Evolutionary conservation across 2,113 vertebrate species (phyloP).

Genomic region (Falco punctatus): DNA sequence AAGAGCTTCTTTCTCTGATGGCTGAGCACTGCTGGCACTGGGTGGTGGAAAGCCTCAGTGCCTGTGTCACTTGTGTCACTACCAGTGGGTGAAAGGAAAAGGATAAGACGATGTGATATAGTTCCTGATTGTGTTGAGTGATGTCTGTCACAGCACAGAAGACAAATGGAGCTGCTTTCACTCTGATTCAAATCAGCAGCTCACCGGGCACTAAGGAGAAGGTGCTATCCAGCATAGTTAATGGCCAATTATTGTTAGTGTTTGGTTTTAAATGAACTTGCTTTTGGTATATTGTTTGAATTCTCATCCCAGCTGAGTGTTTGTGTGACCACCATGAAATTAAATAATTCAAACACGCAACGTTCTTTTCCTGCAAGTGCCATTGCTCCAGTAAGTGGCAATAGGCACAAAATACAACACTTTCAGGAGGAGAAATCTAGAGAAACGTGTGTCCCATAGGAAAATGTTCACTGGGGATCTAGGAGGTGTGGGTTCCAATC

Average conservation of each 20-base stretch:
- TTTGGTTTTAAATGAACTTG: neutral
- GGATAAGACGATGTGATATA: neutral
- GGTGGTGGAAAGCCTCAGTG: neutral
- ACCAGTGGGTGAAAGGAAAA: neutral
- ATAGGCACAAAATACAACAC: neutral
- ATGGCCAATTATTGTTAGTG: neutral
- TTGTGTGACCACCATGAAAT: neutral
- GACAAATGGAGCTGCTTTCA: neutral
- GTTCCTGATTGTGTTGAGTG: neutral
- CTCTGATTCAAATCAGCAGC: neutral
- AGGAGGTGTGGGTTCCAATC: neutral
- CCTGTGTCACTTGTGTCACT: neutral
- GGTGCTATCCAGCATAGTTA: neutral
- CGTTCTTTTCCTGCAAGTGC: neutral
- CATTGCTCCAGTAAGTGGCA: neutral
- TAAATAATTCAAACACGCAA: neutral
- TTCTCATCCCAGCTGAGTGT: neutral
- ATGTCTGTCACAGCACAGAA: neutral
- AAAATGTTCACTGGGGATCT: neutral
- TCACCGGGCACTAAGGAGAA: neutral
- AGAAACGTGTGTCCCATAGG: neutral
- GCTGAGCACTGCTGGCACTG: neutral
- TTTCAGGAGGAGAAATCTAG: neutral
- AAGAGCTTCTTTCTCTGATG: neutral
- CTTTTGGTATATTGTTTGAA: neutral